Base-by-base conservation (phyloP, 2,113 vertebrate species). In the Sapayoa aenigma region DNA sequence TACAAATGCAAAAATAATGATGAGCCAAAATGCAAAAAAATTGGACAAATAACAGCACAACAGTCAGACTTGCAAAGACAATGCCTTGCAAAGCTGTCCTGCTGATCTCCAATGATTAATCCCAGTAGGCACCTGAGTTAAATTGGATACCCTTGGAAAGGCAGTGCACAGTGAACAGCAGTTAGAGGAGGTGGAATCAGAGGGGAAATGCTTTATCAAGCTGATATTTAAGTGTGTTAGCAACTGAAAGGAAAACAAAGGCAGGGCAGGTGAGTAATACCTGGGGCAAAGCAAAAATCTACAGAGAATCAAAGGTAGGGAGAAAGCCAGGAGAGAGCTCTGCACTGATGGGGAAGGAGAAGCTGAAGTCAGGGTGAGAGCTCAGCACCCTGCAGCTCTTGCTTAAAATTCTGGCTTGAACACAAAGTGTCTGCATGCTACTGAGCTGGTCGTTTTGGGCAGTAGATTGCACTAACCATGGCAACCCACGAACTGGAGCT, bases 241-340 rank as follows among this genome's bases (percentile, higher is more conserved):
- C 37, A 69, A 59, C 3, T 69, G 84, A 75, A 96, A 49, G 56
- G 83, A 92, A 96, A 95, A 96, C 79, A 97, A 96, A 92, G 92
- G 73, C 56, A 90, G 86, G 76, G 90, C 76, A 90, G 79, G 72
- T 92, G 85, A 95, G 83, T 96, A 90, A 90, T 71, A 60, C 23
- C 79, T 88, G n/a, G 90, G 68, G 68, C 56, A 52, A 93, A 77
- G 68, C 44, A 71, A 88, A 88, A 80, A 67, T 33, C 53, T 59
- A 39, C 39, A 25, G 23, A 77, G 78, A 71, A 79, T 31, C 35
- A 35, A 80, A 80, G 42, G 44, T 1, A 58, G 39, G 75, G 52
- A 24, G 0, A 6, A 80, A 88, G 59, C 35, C 83, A 85, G 35
- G 69, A 69, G n/a, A 79, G 46, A 82, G 58, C 41, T 93, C 41